Conservation (phyloP, 2,888 invertebrate genomes). For the Zygothrica quintamaculata region DNA sequence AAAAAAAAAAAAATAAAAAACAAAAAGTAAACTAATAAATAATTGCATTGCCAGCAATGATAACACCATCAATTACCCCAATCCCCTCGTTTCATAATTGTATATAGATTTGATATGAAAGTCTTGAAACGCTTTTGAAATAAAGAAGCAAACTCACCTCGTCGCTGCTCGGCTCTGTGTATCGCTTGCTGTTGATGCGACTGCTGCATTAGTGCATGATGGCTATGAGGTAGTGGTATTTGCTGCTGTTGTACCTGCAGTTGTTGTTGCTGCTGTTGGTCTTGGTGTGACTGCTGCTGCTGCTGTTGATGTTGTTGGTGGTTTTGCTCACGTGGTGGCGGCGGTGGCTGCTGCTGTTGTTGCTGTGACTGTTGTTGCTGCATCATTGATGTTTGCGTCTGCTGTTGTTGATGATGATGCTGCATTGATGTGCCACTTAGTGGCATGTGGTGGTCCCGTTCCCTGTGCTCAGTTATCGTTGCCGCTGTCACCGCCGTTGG, state of each 20-base stretch:
- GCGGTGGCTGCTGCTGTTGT: constrained; percentile 29
- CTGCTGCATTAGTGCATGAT: constrained; percentile 75
- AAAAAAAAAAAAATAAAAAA: constrained; percentile 12
- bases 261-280: constrained; percentile 39
- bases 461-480: constrained; percentile 15
- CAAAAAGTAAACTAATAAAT: no score
- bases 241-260: constrained; percentile 48
- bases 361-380: constrained; percentile 27
- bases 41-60: constrained; percentile 35
- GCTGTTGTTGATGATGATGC: constrained; percentile 18
- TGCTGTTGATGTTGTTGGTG: constrained; percentile 41
- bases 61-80: background rate
- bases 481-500: constrained; percentile 8
- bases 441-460: constrained; percentile 46
- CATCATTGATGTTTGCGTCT: constrained; percentile 18
- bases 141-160: constrained; percentile 54
- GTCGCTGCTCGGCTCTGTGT: constrained; percentile 70
- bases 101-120: background rate
- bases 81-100: background rate
- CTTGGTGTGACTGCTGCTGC: constrained; percentile 37
- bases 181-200: constrained; percentile 76
- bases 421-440: constrained; percentile 29
- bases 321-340: constrained; percentile 34
- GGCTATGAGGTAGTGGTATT: constrained; percentile 64
- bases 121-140: no score